Conservation (phyloP, 2,797 vertebrate genomes). For the Gymnocypris eckloni region DNA sequence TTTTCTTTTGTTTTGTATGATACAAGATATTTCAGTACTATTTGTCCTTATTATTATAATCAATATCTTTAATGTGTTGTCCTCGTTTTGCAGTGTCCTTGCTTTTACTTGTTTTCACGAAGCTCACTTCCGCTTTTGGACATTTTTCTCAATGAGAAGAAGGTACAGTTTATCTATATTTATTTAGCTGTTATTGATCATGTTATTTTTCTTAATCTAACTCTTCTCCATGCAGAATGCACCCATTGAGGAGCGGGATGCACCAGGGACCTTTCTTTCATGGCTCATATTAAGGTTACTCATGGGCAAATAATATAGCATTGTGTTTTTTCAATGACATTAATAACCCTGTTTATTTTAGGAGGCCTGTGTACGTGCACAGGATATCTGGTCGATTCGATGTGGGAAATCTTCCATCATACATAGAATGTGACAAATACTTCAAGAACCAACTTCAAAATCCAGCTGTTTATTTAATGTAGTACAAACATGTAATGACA, state of each 20-base stretch:
- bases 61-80: not conserved
- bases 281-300: slow-evolving; percentile 82
- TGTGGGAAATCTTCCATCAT: slow-evolving; percentile 82
- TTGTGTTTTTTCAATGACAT: not conserved
- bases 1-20: not conserved
- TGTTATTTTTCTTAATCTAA: not conserved
- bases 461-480: slow-evolving; percentile 67
- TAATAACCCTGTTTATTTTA: slow-evolving; percentile 53
- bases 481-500: slow-evolving; percentile 13
- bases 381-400: slow-evolving; percentile 83
- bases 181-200: not conserved
- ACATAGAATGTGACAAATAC: slow-evolving; percentile 79
- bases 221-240: slow-evolving; percentile 65
- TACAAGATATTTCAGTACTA: not conserved
- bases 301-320: not conserved
- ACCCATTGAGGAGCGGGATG: slow-evolving; percentile 78
- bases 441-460: slow-evolving; percentile 77
- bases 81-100: slow-evolving; percentile 80
- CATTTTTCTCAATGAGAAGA: slow-evolving; percentile 79
- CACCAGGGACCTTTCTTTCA: slow-evolving; percentile 83
- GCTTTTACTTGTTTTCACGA: slow-evolving; percentile 82
- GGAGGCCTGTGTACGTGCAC: slow-evolving; percentile 78
- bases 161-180: slow-evolving; percentile 66
- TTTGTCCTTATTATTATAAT: not conserved
- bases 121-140: slow-evolving; percentile 75